phyloP scores from a whole-genome alignment of 2,797 vertebrate species.

The Tragelaphus oryx region DNA sequence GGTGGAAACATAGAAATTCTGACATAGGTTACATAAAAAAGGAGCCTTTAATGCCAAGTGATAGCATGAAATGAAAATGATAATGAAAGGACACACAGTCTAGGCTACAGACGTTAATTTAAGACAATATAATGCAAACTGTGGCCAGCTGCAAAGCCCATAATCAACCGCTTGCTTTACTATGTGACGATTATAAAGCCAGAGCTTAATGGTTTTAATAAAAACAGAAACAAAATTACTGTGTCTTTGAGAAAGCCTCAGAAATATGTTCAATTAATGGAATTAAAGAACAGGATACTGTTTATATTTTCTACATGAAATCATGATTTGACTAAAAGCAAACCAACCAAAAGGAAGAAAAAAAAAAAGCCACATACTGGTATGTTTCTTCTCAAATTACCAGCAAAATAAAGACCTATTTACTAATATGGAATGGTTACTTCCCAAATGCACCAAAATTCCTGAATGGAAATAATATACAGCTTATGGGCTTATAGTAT shows the following conservation, averaged over 20 bases:
- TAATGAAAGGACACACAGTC: background rate
- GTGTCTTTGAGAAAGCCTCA: background rate
- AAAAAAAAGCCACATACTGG: background rate
- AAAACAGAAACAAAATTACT: background rate
- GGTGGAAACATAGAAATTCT: background rate
- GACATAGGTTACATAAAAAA: background rate
- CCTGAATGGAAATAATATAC: background rate
- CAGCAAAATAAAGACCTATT: constrained; percentile 3
- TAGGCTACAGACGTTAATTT: background rate
- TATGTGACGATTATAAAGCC: background rate
- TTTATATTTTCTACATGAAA: background rate
- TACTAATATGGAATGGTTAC: background rate
- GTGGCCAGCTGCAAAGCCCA: background rate
- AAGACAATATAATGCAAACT: background rate
- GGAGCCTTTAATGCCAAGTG: background rate
- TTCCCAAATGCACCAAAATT: background rate
- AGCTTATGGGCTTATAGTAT: background rate
- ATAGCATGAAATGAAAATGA: background rate
- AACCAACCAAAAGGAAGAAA: background rate
- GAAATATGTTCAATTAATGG: background rate
- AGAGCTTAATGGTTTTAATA: background rate
- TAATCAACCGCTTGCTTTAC: background rate
- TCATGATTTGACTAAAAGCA: background rate
- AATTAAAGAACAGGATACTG: background rate
- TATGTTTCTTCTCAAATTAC: background rate